A percentile compares a stretch with the other conserved stretches of the same genome.
phyloP scores from a whole-genome alignment of 2,888 invertebrate genomes.

The Eupeodes latifasciatus region DNA sequence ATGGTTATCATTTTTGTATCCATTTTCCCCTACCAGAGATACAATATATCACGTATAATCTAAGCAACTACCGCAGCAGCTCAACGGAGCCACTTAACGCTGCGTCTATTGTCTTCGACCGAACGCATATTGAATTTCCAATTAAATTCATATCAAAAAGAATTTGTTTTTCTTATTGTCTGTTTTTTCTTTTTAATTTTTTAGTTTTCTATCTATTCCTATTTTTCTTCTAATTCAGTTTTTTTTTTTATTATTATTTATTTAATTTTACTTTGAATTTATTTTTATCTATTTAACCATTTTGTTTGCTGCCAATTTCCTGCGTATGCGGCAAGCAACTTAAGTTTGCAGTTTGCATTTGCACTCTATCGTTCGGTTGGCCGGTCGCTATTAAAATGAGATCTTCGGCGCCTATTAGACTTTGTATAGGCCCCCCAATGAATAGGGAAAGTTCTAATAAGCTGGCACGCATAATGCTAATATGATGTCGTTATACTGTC shows the following conservation, averaged over 20 bases:
- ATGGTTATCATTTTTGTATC: not conserved
- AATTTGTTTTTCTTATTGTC: not conserved
- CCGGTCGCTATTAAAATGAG: constrained; percentile 46
- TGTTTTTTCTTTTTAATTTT: not conserved
- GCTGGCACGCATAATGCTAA: constrained; percentile 3
- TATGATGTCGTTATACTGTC: not conserved
- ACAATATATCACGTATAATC: constrained; percentile 32
- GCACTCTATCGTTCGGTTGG: not conserved
- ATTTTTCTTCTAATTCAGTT: constrained; percentile 33
- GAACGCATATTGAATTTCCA: constrained; percentile 63
- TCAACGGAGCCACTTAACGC: constrained; percentile 54
- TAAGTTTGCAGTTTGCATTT: constrained; percentile 21
- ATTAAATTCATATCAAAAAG: constrained; percentile 46
- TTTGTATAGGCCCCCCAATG: constrained; percentile 6
- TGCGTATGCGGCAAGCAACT: constrained; percentile 64
- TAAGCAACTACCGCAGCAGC: constrained; percentile 12
- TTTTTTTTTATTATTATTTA: constrained; percentile 12
- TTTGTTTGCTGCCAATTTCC: constrained; percentile 72
- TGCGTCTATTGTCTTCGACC: constrained; percentile 70
- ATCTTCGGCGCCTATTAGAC: constrained; percentile 64
- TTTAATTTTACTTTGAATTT: constrained; percentile 48
- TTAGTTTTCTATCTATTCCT: constrained; percentile 2
- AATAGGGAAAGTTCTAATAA: constrained; percentile 72
- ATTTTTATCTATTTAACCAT: constrained; percentile 67
- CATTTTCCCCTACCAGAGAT: constrained; percentile 16